These are phyloP conservation scores for Lycaon pictus DNA, from an alignment of 2,113 vertebrate genomes.

Conservation along the genomic window DNA sequence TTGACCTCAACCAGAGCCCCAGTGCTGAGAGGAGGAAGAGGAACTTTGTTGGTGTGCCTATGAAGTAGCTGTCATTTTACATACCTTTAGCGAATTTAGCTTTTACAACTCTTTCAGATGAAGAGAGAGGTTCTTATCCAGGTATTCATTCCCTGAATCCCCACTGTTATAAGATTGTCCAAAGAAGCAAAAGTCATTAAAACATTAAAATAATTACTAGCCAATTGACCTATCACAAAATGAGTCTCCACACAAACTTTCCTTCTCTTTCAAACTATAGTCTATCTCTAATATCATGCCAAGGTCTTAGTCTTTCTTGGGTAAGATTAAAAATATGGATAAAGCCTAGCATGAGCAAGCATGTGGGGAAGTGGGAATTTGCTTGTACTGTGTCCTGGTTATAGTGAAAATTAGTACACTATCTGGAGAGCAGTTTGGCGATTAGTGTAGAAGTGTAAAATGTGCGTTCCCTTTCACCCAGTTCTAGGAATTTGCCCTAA, in stretches of 20 bases:
- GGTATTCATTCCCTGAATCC: not conserved
- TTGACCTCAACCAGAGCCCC: not conserved
- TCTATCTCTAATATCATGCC: not conserved
- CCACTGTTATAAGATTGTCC: not conserved
- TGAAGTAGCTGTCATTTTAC: not conserved
- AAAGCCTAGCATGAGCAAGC: not conserved
- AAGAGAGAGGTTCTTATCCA: not conserved
- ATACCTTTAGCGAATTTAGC: not conserved
- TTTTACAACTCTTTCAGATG: not conserved
- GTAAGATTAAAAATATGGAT: not conserved
- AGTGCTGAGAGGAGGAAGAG: conserved; percentile 30
- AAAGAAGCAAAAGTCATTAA: not conserved
- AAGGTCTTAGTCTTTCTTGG: not conserved
- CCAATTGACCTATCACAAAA: not conserved
- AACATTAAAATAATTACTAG: conserved; percentile 38
- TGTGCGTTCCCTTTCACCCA: not conserved
- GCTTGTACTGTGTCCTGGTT: not conserved
- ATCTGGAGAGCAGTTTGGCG: not conserved
- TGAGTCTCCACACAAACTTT: not conserved
- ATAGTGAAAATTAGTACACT: not conserved
- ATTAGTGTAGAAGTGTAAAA: not conserved
- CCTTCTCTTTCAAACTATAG: not conserved
- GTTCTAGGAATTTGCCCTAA: conserved; percentile 23
- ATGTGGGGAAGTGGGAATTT: not conserved
- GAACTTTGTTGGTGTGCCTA: not conserved